phyloP scores from a whole-genome alignment of 2,113 vertebrate genomes.

The Cariama cristata region DNA sequence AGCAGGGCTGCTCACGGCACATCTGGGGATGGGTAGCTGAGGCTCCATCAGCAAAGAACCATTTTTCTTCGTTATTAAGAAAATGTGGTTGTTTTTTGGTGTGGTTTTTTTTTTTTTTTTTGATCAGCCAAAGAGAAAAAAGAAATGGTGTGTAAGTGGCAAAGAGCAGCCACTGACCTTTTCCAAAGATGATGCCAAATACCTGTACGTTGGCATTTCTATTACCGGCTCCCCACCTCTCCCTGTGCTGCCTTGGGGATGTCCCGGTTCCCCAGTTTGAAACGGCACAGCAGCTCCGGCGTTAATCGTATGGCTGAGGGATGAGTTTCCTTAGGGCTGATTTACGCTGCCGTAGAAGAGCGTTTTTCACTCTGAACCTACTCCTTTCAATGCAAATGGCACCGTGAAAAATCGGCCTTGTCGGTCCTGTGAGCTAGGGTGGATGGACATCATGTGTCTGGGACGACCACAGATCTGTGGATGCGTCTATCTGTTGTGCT shows the following conservation, averaged over 20 bases:
- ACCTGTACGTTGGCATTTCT: neutral
- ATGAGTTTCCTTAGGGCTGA: neutral
- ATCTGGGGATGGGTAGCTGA: neutral
- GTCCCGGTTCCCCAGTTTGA: rapidly evolving
- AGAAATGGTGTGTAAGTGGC: neutral
- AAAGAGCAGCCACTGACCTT: neutral
- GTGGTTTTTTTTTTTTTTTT: neutral
- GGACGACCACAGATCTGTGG: neutral
- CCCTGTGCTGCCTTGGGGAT: neutral
- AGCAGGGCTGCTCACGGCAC: neutral
- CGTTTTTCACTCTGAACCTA: rapidly evolving
- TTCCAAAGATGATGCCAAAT: neutral
- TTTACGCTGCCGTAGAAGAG: neutral
- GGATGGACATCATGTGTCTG: rapidly evolving
- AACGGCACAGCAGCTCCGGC: neutral
- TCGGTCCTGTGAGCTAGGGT: rapidly evolving
- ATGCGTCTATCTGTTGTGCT: too few species aligned
- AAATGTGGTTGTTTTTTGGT: neutral
- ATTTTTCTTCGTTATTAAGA: neutral
- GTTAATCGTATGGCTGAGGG: neutral
- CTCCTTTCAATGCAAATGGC: neutral
- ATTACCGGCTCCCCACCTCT: neutral
- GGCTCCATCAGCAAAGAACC: neutral
- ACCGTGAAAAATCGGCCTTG: neutral
- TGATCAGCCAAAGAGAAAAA: neutral